A percentile compares a stretch with the other conserved stretches of the same genome.
Evolutionary conservation across 2,888 invertebrate genomes (phyloP).

Genomic region (Leucophora obtusa): DNA sequence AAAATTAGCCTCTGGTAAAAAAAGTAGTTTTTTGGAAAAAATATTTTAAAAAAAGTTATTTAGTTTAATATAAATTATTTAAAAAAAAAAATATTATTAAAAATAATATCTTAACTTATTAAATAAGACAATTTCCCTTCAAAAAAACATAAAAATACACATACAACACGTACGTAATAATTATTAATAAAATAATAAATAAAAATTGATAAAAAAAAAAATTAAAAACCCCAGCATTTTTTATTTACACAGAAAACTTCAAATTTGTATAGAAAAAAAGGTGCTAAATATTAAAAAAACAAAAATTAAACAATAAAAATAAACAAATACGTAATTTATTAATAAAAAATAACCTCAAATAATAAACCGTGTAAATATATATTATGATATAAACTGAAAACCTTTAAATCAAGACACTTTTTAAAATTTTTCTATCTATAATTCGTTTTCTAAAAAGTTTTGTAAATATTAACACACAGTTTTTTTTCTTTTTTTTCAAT

Average conservation of each 20-base stretch:
- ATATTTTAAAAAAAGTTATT: conserved; percentile 31
- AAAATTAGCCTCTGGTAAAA: conserved; percentile 24
- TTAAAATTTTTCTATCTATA: conserved; percentile 2
- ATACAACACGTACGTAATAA: conserved; percentile 57
- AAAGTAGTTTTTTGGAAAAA: conserved; percentile 23
- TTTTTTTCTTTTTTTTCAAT: conserved; percentile 39
- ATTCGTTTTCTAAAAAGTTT: conserved; percentile 38
- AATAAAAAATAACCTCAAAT: conserved; percentile 14
- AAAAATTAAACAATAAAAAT: conserved; percentile 42
- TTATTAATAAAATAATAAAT: conserved; percentile 35
- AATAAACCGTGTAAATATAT: conserved; percentile 43
- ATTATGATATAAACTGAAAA: conserved; percentile 7
- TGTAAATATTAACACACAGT: conserved; percentile 70
- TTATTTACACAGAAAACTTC: conserved; percentile 27
- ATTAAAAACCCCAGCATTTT: conserved; percentile 40
- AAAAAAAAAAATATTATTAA: conserved; percentile 34
- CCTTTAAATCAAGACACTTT: conserved; percentile 20
- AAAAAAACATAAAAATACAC: conserved; percentile 14
- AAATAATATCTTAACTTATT: conserved; percentile 42
- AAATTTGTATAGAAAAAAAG: conserved; percentile 56
- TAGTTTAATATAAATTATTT: conserved; percentile 47
- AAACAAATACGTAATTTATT: conserved; percentile 59
- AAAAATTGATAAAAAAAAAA: conserved; percentile 34
- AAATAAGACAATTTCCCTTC: conserved; percentile 25
- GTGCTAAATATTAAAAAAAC: conserved; percentile 54